phyloP scores from a whole-genome alignment of 2,797 vertebrate species.

The Falco novaeseelandiae region DNA sequence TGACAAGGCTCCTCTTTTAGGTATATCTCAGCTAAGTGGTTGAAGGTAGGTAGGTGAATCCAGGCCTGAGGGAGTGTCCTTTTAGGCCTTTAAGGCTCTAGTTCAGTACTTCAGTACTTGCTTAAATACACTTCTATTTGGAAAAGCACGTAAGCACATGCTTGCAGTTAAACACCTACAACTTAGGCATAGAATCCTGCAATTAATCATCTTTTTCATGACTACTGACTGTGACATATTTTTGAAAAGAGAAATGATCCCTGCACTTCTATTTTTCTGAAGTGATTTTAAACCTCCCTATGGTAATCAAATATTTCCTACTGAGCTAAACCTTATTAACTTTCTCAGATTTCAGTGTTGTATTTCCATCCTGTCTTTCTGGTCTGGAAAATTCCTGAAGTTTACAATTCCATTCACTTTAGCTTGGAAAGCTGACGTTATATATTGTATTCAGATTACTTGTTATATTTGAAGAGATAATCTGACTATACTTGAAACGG shows the following conservation, averaged over 20 bases:
- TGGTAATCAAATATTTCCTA: slow-evolving; percentile 48
- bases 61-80: background rate
- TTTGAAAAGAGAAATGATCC: background rate
- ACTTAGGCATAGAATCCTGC: background rate
- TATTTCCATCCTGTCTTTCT: background rate
- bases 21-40: background rate
- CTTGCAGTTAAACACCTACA: background rate
- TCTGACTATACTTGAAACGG: background rate
- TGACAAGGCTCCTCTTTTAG: background rate
- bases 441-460: background rate
- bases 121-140: background rate
- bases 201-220: slow-evolving; percentile 14
- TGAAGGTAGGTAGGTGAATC: background rate
- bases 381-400: slow-evolving; percentile 12
- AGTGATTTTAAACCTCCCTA: slow-evolving; percentile 1
- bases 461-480: background rate
- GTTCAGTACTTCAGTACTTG: background rate
- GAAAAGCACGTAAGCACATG: background rate
- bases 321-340: background rate
- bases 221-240: background rate
- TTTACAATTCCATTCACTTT: background rate
- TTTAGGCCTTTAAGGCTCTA: background rate
- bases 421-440: background rate
- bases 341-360: background rate
- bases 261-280: slow-evolving; percentile 1